These are phyloP conservation scores for Oostethus manadensis DNA, from an alignment of 2,113 vertebrate species.

Conservation along the genomic window DNA sequence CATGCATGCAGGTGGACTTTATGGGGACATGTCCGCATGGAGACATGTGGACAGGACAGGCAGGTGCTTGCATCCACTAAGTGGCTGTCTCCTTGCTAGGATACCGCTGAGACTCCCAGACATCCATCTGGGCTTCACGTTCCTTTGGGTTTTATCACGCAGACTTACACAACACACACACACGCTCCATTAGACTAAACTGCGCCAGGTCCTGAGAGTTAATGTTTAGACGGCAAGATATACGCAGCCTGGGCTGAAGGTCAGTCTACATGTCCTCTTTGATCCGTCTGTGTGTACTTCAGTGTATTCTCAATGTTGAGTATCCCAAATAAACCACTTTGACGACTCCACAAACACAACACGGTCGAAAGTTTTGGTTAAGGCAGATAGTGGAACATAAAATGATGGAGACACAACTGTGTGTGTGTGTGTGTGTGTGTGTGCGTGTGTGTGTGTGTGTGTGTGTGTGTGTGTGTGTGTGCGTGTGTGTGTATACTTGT, in stretches of 20 bases:
- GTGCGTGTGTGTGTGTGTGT: no score
- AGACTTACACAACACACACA: slow-evolving; percentile 25
- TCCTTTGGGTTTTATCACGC: slow-evolving; percentile 4
- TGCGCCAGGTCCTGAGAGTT: slow-evolving; percentile 53
- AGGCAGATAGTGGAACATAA: neutral
- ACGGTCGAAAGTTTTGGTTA: slow-evolving; percentile 8
- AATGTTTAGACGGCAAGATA: slow-evolving; percentile 71
- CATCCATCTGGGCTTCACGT: neutral
- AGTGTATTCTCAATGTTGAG: neutral
- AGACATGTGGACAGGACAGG: no score
- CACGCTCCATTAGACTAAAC: slow-evolving; percentile 53
- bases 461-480: neutral
- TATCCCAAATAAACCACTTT: neutral
- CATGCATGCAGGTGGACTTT: slow-evolving; percentile 23
- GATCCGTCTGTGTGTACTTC: slow-evolving; percentile 32
- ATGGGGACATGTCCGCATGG: no score
- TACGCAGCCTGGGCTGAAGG: slow-evolving; percentile 60
- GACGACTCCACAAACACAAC: neutral
- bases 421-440: no score
- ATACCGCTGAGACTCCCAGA: slow-evolving; percentile 2
- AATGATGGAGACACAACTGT: neutral
- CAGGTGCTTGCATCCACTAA: no score
- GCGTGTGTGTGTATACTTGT: no score
- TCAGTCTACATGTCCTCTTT: slow-evolving; percentile 57
- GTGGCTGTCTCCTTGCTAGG: neutral